Percentiles rank a stretch among this genome's conserved stretches.
These are phyloP conservation scores for Ctena decussata DNA, from an alignment of 2,888 invertebrate species.

Conservation along the genomic window DNA sequence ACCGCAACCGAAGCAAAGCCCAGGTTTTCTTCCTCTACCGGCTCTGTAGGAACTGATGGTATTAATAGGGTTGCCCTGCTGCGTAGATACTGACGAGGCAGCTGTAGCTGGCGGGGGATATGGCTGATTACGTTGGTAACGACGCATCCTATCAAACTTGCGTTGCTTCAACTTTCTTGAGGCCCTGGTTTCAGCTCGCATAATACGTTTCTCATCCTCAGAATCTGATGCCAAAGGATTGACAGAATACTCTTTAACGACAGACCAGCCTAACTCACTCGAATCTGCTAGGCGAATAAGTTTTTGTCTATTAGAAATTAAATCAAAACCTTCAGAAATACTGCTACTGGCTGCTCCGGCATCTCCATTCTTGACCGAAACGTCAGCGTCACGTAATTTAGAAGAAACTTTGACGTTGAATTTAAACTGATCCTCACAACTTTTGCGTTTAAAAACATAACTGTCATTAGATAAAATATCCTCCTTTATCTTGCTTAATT, in stretches of 20 bases:
- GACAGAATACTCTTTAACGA: neutral
- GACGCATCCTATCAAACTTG: neutral
- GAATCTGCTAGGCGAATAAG: slow-evolving; percentile 8
- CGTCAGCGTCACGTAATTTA: neutral
- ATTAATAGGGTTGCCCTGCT: too few relatives aligned
- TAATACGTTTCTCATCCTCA: neutral
- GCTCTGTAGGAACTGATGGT: neutral
- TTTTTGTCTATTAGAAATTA: neutral
- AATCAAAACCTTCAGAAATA: slow-evolving; percentile 8
- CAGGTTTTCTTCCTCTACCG: neutral
- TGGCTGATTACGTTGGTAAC: neutral
- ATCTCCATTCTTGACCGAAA: too few relatives aligned
- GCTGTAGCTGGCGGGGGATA: neutral
- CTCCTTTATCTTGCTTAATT: neutral
- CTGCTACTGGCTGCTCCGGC: neutral
- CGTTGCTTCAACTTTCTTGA: neutral
- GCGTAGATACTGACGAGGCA: neutral
- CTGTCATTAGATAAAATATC: neutral
- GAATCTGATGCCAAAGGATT: neutral
- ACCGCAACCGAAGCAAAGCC: neutral
- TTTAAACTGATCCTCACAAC: slow-evolving; percentile 11
- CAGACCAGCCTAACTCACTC: neutral
- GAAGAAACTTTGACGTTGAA: neutral
- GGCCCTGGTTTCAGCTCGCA: neutral
- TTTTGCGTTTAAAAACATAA: neutral